Conservation (phyloP, 1,140 invertebrate species). For the Bemisia tabaci region DNA sequence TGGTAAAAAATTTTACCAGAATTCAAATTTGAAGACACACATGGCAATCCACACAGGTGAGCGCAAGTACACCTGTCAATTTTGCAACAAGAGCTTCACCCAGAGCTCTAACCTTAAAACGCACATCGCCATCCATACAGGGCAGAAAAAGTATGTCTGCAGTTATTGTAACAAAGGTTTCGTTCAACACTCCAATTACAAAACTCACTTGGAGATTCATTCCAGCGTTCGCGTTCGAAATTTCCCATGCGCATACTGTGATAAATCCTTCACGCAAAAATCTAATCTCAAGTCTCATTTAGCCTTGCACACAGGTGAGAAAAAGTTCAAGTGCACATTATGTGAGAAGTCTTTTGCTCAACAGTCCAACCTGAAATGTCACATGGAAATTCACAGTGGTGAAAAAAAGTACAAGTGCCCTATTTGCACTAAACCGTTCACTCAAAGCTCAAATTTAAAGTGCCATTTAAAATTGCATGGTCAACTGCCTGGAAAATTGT, state of each 20-base stretch:
- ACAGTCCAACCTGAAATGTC: conserved; percentile 22
- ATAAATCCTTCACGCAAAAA: conserved; percentile 36
- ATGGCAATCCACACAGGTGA: conserved; percentile 24
- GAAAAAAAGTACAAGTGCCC: conserved; percentile 43
- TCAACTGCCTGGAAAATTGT: background rate
- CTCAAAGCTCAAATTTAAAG: conserved; percentile 19
- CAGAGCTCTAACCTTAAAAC: conserved; percentile 49
- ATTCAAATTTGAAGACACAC: conserved; percentile 44
- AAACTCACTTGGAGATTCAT: conserved; percentile 29
- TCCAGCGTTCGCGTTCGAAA: conserved; percentile 38
- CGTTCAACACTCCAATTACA: conserved; percentile 19
- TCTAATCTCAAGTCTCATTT: conserved; percentile 35
- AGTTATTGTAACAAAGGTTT: conserved; percentile 37
- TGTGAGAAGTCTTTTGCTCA: conserved; percentile 41
- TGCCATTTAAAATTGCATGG: conserved; percentile 20
- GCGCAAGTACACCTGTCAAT: conserved; percentile 27
- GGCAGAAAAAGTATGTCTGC: conserved; percentile 47
- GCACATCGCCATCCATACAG: conserved; percentile 56
- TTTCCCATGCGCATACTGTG: conserved; percentile 44
- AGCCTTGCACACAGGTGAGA: conserved; percentile 40
- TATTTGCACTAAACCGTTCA: conserved; percentile 33
- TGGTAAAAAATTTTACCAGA: conserved; percentile 44
- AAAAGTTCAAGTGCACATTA: conserved; percentile 44
- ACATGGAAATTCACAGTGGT: conserved; percentile 39
- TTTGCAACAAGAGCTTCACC: conserved; percentile 28